Evolutionary conservation across 1,140 invertebrate genomes (phyloP), one percentile per base, ranked within the genome.

Genomic region (Pogonomyrmex barbatus): DNA sequence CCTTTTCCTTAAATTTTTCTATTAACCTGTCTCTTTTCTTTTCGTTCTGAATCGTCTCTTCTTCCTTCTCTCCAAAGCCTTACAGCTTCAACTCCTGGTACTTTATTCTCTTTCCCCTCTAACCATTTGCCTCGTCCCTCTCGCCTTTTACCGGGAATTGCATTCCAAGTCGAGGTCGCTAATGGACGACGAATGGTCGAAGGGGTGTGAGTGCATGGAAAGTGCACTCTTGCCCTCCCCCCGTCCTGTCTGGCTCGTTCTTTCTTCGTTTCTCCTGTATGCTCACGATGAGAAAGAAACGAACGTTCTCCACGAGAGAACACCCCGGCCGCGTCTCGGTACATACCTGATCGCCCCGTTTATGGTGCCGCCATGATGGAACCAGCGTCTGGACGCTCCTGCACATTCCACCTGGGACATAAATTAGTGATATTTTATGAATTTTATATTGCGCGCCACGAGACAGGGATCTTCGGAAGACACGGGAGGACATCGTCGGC

Each of bases 161-260:
- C 87, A 90, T 90, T 90, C 88, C 88, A 88, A 73, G 81, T 65
- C 77, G 82, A 39, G 79, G 58, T 65, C 88, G 88, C 87, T 89
- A 89, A 89, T 89, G 88, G 87, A 89, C 82, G 83, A 77, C 88
- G 88, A 89, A 88, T 88, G 88, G 76, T 60, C 85, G 50, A 84
- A 52, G 58, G 63, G 87, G 77, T 86, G 78, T 83, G 84, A 90
- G 87, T 89, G 82, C 73, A 81, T 65, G 81, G 68, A 70, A 78
- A 88, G 87, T 89, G 83, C 83, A 82, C 88, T 89, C 86, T 87
- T 75, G 70, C 70, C 78, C 84, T 88, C 60, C 76, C 77, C 50
- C 24, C 50, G 14, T 58, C 36, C n/a, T 62, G 33, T 6, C n/a
- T 63, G 52, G 62, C 12, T 54, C 65, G 12, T 58, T 73, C 30